Base-by-base conservation (phyloP, 2,113 vertebrate genomes). In the Amia ocellicauda region DNA sequence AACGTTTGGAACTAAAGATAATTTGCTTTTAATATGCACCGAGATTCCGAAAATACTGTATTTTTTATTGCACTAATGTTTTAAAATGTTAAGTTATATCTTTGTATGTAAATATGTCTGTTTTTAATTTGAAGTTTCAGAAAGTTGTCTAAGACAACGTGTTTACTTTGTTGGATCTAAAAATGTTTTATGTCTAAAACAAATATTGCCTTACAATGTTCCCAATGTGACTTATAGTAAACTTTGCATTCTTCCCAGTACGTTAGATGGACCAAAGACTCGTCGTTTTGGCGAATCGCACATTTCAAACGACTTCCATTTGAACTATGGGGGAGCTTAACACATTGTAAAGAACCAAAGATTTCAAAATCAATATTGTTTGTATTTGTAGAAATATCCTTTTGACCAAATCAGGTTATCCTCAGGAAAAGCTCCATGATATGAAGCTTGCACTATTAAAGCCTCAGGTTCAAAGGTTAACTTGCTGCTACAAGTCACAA, bases 401-500 rank as follows among this genome's bases (percentile, higher is more conserved):
- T n/a, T 47, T 13, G 14, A 47, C 14, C 45, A n/a, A 47, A 47
- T 17, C 9, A 58, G 14, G 50, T 13, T 24, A 40, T 42, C n/a
- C 36, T 60, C 65, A 60, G 64, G 61, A 17, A 40, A 22, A 63
- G 22, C 58, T 63, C 55, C 55, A 24, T 55, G 50, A n/a, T 36
- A 19, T 62, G 63, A 59, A 67, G 31, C 41, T 59, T 67, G 60
- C 69, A 71, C 60, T 63, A 63, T 63, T 45, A 49, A 45, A 45
- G 45, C 49, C 60, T 69, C 68, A 56, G 68, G 68, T 64, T 69
- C 26, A 69, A 53, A 64, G 56, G 36, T 68, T 69, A 51, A 27
- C 43, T 64, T 64, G 49, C 58, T 66, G 57, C 47, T 60, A 66
- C 24, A 24, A 58, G 31, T 58, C 56, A 24, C 28, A n/a, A 41